These are phyloP conservation scores for Minunthozetes semirufus DNA, from an alignment of 2,888 invertebrate genomes.

Conservation along the genomic window DNA sequence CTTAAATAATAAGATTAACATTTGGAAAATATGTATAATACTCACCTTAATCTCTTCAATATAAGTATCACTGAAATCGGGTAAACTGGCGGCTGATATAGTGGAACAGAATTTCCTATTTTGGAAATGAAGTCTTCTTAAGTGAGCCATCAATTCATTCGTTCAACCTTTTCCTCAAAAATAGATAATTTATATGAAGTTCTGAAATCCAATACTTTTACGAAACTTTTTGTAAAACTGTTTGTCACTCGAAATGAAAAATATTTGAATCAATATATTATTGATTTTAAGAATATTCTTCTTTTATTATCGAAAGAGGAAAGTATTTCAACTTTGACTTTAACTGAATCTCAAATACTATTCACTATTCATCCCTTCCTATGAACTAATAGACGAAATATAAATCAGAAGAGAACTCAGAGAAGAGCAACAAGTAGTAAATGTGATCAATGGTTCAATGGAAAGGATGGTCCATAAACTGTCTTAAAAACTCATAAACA, in stretches of 20 bases:
- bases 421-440: slow-evolving; percentile 9
- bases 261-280: not conserved
- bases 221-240: not conserved
- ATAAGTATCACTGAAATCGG: slow-evolving; percentile 43
- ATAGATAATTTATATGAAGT: not conserved
- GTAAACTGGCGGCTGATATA: slow-evolving; percentile 43
- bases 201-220: not conserved
- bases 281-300: not conserved
- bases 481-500: no score
- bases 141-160: slow-evolving; percentile 36
- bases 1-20: not conserved
- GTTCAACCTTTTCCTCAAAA: not conserved
- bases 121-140: slow-evolving; percentile 42
- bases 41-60: slow-evolving; percentile 43
- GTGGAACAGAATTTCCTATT: slow-evolving; percentile 43
- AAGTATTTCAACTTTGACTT: not conserved
- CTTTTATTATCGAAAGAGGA: not conserved
- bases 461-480: no score
- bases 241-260: not conserved
- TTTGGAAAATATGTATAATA: not conserved
- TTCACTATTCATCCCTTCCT: not conserved
- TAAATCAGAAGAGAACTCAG: slow-evolving; percentile 1
- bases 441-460: not conserved
- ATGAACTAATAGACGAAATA: not conserved
- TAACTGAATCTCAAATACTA: not conserved